Base-by-base conservation (phyloP, 2,888 invertebrate species). In the Rotaria socialis region DNA sequence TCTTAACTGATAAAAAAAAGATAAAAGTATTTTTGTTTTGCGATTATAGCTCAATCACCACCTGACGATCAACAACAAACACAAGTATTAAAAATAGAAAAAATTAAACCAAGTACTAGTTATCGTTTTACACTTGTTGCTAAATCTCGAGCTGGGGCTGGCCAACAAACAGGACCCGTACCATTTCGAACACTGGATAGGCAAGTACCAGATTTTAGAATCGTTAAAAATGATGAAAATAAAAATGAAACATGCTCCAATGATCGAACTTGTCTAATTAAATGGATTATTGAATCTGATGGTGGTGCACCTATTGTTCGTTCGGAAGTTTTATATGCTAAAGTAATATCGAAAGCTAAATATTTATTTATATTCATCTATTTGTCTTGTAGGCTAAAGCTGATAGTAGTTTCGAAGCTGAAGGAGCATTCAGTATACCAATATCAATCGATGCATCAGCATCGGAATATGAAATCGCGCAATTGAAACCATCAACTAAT, bases 181-280 rank as follows among this genome's bases (percentile, higher is more conserved):
- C 19, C 47, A 11, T 80, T 80, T n/a, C 43, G 47, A 43, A 80
- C 80, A 43, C 47, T 80, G 0, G 80, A 80, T 47, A 43, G 80
- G n/a, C 80, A 80, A 80, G 35, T 80, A 24, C 80, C 80, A 80
- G 47, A 80, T 47, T 80, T 80, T 80, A 80, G 47, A 80, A 24
- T 80, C 14, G 24, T 47, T 2, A 47, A 43, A 43, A 47, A 24
- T 1, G 67, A 67, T 67, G 47, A 43, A 80, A 43, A 43, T 80
- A 47, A 47, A n/a, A 47, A 80, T n/a, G 47, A 80, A 47, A 47
- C 80, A 24, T 80, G 80, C 47, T 47, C 16, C 0, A 47, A 47
- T 80, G 80, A 80, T 47, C 80, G 80, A n/a, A 80, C 10, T n/a
- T 80, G 80, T 80, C 24, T 80, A 80, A 47, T 80, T 80, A 47